Evolutionary conservation across 2,113 vertebrate genomes (phyloP).

Genomic region (Amblyornis subalaris): DNA sequence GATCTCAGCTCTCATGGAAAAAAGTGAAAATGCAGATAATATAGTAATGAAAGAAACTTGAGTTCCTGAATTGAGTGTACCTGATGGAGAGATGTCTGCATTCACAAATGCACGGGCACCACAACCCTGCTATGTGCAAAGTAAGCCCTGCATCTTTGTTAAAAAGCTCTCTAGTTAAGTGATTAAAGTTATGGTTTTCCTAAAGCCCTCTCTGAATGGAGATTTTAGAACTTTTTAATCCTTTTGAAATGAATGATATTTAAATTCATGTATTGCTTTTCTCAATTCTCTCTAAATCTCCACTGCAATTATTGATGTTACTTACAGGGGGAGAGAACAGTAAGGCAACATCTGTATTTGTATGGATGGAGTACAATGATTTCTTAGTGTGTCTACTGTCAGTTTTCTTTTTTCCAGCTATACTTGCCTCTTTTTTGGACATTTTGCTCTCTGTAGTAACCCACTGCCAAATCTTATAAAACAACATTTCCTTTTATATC

Average conservation of each 20-base stretch:
- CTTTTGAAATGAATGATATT: neutral
- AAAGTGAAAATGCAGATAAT: neutral
- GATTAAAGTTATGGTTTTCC: neutral
- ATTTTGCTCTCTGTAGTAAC: neutral
- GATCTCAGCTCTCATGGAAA: neutral
- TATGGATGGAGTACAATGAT: neutral
- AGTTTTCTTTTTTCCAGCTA: neutral
- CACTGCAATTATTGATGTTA: neutral
- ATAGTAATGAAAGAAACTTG: neutral
- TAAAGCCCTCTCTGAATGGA: neutral
- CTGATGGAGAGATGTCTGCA: neutral
- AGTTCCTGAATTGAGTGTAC: neutral
- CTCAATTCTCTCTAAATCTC: neutral
- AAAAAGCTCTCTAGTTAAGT: neutral
- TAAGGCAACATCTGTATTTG: neutral
- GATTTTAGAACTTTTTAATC: neutral
- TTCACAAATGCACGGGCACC: neutral
- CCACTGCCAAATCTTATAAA: neutral
- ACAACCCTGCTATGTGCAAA: neutral
- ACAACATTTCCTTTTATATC: neutral
- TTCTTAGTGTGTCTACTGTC: neutral
- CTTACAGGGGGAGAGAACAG: neutral
- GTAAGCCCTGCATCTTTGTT: neutral
- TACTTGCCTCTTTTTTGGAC: neutral
- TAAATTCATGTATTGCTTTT: neutral